These are phyloP conservation scores for Mustela lutreola DNA, from an alignment of 2,113 vertebrate genomes.

Conservation along the genomic window DNA sequence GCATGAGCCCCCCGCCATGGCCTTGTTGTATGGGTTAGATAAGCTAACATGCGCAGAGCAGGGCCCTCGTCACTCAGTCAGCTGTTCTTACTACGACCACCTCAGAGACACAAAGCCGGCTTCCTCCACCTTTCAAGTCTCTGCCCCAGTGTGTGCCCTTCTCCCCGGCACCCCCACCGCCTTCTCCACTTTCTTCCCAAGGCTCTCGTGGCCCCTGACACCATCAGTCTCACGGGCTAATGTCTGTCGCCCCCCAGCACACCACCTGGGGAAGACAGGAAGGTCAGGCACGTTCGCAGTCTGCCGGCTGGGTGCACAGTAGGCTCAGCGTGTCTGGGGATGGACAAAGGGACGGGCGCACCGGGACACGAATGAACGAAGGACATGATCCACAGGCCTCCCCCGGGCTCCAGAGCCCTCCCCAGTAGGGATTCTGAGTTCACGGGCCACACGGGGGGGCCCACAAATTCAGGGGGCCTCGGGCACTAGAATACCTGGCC, in stretches of 20 bases:
- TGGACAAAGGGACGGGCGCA: accelerated
- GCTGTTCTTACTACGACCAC: background rate
- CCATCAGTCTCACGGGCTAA: too few species aligned
- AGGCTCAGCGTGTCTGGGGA: background rate
- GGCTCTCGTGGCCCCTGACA: background rate
- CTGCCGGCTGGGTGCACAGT: background rate
- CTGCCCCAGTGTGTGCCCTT: background rate
- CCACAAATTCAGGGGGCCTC: accelerated
- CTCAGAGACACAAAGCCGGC: background rate
- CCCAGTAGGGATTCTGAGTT: background rate
- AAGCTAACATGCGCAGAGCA: background rate
- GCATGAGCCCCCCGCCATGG: accelerated
- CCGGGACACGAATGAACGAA: background rate
- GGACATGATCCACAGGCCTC: background rate
- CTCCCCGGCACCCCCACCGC: background rate
- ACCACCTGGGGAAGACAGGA: background rate
- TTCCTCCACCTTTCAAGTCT: background rate
- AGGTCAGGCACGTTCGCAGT: accelerated
- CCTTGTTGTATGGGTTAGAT: background rate
- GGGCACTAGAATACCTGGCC: background rate
- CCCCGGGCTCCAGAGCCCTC: background rate
- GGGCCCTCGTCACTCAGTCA: background rate
- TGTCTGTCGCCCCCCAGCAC: accelerated
- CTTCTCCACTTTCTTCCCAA: background rate
- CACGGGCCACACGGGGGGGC: background rate